Base-by-base conservation (phyloP, 1,140 invertebrate genomes). In the Belonocnema kinseyi region DNA sequence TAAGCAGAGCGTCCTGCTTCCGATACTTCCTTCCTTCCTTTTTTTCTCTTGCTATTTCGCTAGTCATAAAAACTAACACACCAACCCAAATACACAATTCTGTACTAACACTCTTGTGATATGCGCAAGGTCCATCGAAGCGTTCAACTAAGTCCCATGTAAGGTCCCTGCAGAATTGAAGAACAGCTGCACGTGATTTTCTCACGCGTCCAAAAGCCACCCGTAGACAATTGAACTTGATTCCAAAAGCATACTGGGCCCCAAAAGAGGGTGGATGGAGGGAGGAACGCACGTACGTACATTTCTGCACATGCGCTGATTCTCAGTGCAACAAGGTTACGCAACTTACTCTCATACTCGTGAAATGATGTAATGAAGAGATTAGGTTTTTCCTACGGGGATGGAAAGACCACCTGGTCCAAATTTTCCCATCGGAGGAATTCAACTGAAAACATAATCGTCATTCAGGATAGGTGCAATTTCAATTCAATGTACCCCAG, bases 191-290 rank as follows among this genome's bases (percentile, higher is more conserved):
- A 50, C 73, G 77, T 77, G 77, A 84, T 82, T 84, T 84, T 84
- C 83, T 84, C 83, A 84, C 83, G 83, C 80, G 83, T 84, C 80
- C 80, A 84, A 81, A 84, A 82, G 80, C 83, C 77, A 84, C 80
- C 74, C 79, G 76, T 80, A 82, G 76, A 84, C 80, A 84, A 84
- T 84, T 74, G 78, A 80, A 79, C 78, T 84, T 54, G 75, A 78
- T 80, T 81, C 77, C 53, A 82, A 75, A 82, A 82, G 75, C 54
- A 46, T 46, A 46, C 40, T 46, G 14, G 61, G 61, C 4, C 26
- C 26, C 61, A 40, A 66, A 66, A 40, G 33, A 40, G 61, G 61
- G 26, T 40, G 61, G 14, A 66, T 12, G 26, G 26, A 40, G 58
- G 58, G 26, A 40, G 58, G 19, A 66, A 58, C 26, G 10, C 26